Evolutionary conservation across 1,140 invertebrate genomes (phyloP).

Genomic region (Brachionus rubens): DNA sequence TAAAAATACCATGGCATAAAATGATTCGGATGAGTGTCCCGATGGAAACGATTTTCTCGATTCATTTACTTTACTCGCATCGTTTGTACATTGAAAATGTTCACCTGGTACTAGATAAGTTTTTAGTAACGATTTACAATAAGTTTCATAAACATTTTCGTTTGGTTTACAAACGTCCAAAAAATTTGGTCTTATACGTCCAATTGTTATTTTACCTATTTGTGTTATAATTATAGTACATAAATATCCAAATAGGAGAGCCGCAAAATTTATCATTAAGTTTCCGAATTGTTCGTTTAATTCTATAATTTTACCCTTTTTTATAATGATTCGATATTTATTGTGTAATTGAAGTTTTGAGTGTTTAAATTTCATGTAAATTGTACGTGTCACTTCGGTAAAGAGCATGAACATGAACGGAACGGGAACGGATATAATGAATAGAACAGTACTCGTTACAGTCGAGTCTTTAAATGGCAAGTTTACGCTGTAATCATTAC

Average conservation of each 20-base stretch:
- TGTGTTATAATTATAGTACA: conserved; percentile 67
- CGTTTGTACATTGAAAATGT: conserved; percentile 57
- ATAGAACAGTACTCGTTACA: neutral
- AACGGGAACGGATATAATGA: neutral
- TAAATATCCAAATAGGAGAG: conserved; percentile 3
- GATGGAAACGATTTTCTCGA: conserved; percentile 64
- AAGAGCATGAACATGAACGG: conserved; percentile 16
- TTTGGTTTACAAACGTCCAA: conserved; percentile 66
- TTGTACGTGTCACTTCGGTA: conserved; percentile 17
- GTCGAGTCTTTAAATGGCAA: conserved; percentile 30
- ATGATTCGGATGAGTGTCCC: conserved; percentile 64
- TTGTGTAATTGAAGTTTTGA: conserved; percentile 2
- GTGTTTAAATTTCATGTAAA: conserved; percentile 38
- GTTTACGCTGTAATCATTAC: conserved; percentile 29
- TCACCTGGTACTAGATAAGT: conserved; percentile 54
- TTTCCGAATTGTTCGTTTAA: conserved; percentile 39
- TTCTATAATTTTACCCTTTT: conserved; percentile 9
- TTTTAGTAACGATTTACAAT: conserved; percentile 47
- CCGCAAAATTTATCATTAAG: conserved; percentile 1
- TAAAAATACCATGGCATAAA: conserved; percentile 36
- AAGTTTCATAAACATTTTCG: neutral
- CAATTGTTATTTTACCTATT: conserved; percentile 84
- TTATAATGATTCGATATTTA: conserved; percentile 22
- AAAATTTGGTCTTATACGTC: conserved; percentile 85
- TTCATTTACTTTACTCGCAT: conserved; percentile 49